Evolutionary conservation across 2,113 vertebrate genomes (phyloP).

Genomic region (Theristicus caerulescens): DNA sequence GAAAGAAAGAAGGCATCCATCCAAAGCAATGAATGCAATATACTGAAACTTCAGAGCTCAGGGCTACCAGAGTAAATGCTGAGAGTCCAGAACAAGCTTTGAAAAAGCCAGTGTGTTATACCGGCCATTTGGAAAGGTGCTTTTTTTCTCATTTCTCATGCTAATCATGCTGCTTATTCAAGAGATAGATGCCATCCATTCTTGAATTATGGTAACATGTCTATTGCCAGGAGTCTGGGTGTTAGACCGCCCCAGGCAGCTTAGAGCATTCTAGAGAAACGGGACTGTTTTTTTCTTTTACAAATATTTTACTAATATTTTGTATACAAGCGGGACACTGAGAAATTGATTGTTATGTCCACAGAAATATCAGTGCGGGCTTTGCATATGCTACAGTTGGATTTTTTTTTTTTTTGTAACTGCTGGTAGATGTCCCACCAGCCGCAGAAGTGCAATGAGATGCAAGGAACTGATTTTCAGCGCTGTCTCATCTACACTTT

Average conservation of each 20-base stretch:
- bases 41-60: not conserved
- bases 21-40: not conserved
- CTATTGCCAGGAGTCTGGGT: not conserved
- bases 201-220: rapidly evolving
- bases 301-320: not conserved
- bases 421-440: not conserved
- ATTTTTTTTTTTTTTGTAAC: not conserved
- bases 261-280: not conserved
- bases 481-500: not conserved
- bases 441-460: not conserved
- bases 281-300: not conserved
- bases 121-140: not conserved
- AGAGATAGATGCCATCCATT: not conserved
- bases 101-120: not conserved
- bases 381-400: not conserved
- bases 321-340: not conserved
- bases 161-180: not conserved
- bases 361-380: not conserved
- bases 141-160: not conserved
- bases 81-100: not conserved
- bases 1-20: not conserved
- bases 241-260: not conserved
- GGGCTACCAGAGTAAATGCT: not conserved
- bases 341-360: not conserved
- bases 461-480: not conserved